These are phyloP conservation scores for Dromiciops gliroides DNA, from an alignment of 2,113 vertebrate species.

Conservation along the genomic window DNA sequence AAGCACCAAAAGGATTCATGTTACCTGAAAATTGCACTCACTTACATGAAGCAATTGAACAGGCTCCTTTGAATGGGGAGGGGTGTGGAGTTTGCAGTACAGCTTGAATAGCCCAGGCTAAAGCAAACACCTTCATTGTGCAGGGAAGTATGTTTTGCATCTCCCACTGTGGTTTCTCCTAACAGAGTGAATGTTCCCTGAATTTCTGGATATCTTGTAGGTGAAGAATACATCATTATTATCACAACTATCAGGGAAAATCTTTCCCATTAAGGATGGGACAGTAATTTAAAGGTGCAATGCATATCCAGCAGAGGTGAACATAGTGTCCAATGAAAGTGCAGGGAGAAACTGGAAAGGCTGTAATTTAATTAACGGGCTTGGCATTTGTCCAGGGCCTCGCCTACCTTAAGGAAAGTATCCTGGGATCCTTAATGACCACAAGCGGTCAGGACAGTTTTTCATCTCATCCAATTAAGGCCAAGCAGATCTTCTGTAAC, in stretches of 20 bases:
- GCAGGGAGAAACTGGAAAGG: constrained; percentile 48
- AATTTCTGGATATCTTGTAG: background rate
- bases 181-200: background rate
- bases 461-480: constrained; percentile 65
- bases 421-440: constrained; percentile 70
- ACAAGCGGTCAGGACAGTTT: constrained; percentile 69
- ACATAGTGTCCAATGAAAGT: constrained; percentile 42
- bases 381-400: constrained; percentile 59
- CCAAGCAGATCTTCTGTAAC: constrained; percentile 55
- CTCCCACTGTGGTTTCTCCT: background rate
- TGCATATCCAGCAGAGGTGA: background rate
- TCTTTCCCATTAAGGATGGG: constrained; percentile 34
- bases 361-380: constrained; percentile 68
- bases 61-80: constrained; percentile 34
- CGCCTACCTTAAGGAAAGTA: constrained; percentile 47
- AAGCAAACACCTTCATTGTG: background rate
- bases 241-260: background rate
- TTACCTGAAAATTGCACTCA: constrained; percentile 28
- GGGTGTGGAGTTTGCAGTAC: background rate
- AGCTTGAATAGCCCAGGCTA: background rate
- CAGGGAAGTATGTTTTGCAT: background rate
- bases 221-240: background rate
- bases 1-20: background rate
- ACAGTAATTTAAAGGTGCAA: background rate
- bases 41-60: constrained; percentile 36